Conservation (phyloP, 2,113 vertebrate genomes). For the Egretta garzetta region DNA sequence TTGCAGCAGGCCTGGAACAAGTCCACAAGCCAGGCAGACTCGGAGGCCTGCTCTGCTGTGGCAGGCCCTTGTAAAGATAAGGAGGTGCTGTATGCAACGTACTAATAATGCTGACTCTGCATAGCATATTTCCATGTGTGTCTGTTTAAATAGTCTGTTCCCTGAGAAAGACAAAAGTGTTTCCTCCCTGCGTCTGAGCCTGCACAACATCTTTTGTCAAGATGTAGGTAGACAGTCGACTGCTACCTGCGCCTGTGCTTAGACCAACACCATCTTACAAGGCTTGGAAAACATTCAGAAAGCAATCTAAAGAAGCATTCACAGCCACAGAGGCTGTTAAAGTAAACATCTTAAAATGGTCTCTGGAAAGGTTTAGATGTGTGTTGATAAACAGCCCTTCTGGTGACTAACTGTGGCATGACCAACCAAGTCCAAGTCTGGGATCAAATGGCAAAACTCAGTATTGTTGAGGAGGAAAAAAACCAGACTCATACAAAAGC, state of each 20-base stretch:
- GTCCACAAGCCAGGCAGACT: background rate
- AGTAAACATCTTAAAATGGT: background rate
- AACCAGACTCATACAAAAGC: accelerated
- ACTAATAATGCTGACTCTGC: background rate
- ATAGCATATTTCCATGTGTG: background rate
- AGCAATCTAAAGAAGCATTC: background rate
- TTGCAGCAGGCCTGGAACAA: background rate
- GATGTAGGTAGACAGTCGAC: background rate
- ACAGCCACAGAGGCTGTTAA: background rate
- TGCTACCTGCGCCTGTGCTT: background rate
- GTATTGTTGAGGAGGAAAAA: background rate
- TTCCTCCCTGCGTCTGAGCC: background rate
- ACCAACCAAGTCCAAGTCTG: background rate
- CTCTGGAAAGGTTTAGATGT: background rate
- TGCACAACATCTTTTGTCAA: background rate
- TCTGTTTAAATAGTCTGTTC: background rate
- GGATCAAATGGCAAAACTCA: background rate
- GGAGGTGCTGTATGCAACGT: background rate
- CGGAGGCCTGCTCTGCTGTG: background rate
- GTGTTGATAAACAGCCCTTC: background rate
- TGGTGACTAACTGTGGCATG: background rate
- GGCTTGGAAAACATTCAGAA: constrained; percentile 3
- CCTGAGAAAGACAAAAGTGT: background rate
- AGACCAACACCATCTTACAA: background rate
- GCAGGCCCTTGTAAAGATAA: background rate